phyloP scores from a whole-genome alignment of 2,113 vertebrate species.

The Tauraco erythrolophus region DNA sequence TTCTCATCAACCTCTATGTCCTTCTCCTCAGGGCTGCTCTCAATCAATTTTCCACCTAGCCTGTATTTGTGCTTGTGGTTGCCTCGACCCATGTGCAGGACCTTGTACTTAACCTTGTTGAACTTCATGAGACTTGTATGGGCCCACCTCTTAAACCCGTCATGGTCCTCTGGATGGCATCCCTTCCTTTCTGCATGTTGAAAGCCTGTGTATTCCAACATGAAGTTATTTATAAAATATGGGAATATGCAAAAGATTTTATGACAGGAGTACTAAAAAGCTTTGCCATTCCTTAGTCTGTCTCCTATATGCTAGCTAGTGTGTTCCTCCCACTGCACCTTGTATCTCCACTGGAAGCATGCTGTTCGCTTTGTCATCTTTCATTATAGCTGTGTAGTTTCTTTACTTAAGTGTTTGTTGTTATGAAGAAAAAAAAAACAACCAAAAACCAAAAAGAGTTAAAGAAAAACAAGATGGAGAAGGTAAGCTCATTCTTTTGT shows the following conservation, averaged over 20 bases:
- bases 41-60: too few species aligned
- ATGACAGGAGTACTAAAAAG: neutral
- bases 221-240: neutral
- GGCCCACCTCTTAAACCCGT: too few species aligned
- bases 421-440: neutral
- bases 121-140: too few species aligned
- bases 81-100: too few species aligned
- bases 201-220: fast-evolving
- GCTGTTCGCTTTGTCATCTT: neutral
- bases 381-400: neutral
- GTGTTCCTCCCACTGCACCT: neutral
- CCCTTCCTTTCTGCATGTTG: too few species aligned
- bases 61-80: too few species aligned
- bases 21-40: too few species aligned
- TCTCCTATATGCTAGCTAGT: neutral
- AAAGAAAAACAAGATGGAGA: neutral
- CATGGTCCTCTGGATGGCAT: too few species aligned
- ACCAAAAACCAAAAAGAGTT: neutral
- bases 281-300: neutral
- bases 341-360: neutral
- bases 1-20: too few species aligned
- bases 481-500: neutral
- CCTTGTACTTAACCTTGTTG: too few species aligned
- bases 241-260: neutral
- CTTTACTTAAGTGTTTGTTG: neutral